Percentiles rank a stretch among this genome's conserved stretches.
Evolutionary conservation across 2,797 vertebrate genomes (phyloP).

Genomic region (Dryobates pubescens): DNA sequence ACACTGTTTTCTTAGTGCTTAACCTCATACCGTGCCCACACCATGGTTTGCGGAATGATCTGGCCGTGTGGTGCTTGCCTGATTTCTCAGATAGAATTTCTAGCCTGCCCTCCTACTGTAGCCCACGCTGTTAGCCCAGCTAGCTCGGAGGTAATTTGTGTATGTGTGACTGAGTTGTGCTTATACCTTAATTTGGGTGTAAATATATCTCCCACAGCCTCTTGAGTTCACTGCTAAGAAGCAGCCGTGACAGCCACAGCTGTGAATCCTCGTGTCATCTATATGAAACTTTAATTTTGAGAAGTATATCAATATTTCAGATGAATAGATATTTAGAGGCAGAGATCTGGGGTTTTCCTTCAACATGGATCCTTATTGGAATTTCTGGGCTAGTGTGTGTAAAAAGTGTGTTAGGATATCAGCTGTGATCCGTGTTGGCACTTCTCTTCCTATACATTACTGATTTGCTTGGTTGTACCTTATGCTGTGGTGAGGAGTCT

Average conservation of each 20-base stretch:
- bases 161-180: not conserved
- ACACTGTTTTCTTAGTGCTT: not conserved
- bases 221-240: not conserved
- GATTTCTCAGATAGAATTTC: not conserved
- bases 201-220: not conserved
- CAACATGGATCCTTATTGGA: not conserved
- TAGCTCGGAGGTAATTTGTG: not conserved
- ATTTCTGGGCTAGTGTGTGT: not conserved
- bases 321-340: not conserved
- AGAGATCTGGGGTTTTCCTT: not conserved
- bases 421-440: not conserved
- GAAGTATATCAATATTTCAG: not conserved
- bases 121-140: accelerated
- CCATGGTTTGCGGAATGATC: not conserved
- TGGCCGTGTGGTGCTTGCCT: not conserved
- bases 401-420: not conserved
- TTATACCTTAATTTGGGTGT: not conserved
- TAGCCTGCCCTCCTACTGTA: not conserved
- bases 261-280: not conserved
- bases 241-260: not conserved
- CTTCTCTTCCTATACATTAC: not conserved
- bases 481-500: not conserved
- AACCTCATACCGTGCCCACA: not conserved
- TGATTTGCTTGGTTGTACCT: not conserved
- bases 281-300: not conserved